Conservation (phyloP, 2,888 invertebrate species). For the Leptinotarsa rubiginosa region DNA sequence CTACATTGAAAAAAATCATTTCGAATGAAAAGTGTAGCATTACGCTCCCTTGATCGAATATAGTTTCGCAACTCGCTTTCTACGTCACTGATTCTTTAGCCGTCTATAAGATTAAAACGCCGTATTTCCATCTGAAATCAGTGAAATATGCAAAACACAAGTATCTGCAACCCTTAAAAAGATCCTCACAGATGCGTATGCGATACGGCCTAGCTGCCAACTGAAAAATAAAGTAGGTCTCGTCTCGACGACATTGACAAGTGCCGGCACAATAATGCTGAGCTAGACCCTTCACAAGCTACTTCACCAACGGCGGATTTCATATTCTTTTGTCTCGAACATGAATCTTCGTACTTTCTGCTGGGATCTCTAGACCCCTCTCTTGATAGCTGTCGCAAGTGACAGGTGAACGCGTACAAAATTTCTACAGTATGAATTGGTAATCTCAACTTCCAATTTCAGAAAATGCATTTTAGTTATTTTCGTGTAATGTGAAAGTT, state of each 20-base stretch:
- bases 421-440: not conserved
- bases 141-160: slow-evolving; percentile 41
- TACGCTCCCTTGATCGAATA: not conserved
- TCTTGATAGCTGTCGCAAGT: slow-evolving; percentile 22
- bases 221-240: slow-evolving; percentile 40
- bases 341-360: slow-evolving; percentile 57
- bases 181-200: slow-evolving; percentile 31
- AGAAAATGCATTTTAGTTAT: too few relatives aligned
- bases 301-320: slow-evolving; percentile 53
- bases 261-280: slow-evolving; percentile 58
- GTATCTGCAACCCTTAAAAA: slow-evolving; percentile 28
- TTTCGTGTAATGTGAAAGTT: too few relatives aligned
- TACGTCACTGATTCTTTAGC: slow-evolving; percentile 19
- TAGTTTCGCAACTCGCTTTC: not conserved
- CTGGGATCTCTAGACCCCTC: slow-evolving; percentile 28
- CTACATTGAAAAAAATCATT: too few relatives aligned
- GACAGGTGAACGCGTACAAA: not conserved
- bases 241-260: slow-evolving; percentile 50
- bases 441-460: not conserved
- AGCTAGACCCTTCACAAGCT: slow-evolving; percentile 55
- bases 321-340: slow-evolving; percentile 60
- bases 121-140: slow-evolving; percentile 38
- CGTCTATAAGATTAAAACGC: slow-evolving; percentile 36
- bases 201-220: slow-evolving; percentile 28
- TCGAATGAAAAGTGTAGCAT: too few relatives aligned